Evolutionary conservation across 2,113 vertebrate genomes (phyloP), one percentile per base, ranked within the genome.

Genomic region (Hippocampus comes): DNA sequence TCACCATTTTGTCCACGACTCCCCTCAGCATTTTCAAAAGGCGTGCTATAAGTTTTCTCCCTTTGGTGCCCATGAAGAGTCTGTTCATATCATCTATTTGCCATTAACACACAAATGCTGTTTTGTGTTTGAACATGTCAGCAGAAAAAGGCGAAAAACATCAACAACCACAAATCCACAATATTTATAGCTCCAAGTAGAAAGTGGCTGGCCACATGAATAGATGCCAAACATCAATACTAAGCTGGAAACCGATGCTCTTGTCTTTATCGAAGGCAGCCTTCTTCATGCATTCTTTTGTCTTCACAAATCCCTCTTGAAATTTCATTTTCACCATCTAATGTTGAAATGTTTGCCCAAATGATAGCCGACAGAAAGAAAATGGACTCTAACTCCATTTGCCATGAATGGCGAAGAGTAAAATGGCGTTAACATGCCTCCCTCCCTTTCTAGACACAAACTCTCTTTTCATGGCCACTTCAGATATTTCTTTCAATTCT

Each of bases 61-160:
- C 77, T 80, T 86, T 88, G 86, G 83, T 84, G 84, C 82, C 78
- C 82, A 78, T 89, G 82, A 90, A 89, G 81, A 85, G 87, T 90
- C 71, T 82, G 75, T 85, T 77, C 55, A 72, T 84, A 77, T 84
- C 80, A 76, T 80, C 63, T 79, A 81, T 76, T 79, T 74, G 56
- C 81, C 75, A 78, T 84, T 74, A 84, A 46, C 84, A 73, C 71
- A 72, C 71, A 82, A 78, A 82, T 77, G 81, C 76, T 82, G 72
- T 79, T 89, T 86, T 84, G 68, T 84, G 83, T 91, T 82, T 73
- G 25, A 75, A 71, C 51, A 80, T 74, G 86, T 92, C 90, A 91
- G 90, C 89, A 85, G 78, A 90, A 90, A 67, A 74, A 81, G 69
- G 81, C 84, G 9, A 81, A 78, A 84, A 85, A 82, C 85, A 89